phyloP scores from a whole-genome alignment of 2,888 invertebrate genomes.

The Boloria selene region DNA sequence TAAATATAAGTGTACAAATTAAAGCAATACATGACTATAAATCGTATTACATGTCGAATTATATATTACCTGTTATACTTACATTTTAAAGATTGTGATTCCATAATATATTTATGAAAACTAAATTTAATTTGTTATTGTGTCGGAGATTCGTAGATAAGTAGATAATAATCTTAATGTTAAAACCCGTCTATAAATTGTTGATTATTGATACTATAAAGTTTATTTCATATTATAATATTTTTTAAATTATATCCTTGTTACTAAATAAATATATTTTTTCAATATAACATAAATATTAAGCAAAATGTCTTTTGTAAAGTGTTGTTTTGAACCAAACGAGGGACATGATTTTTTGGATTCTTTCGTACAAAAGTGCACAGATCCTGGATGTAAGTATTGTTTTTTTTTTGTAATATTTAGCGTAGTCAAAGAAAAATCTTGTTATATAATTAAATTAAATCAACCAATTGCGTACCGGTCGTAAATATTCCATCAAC shows the following conservation, averaged over 20 bases:
- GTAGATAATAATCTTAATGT: slow-evolving; percentile 22
- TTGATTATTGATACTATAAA: slow-evolving; percentile 17
- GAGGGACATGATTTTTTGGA: slow-evolving; percentile 89
- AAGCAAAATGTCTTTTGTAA: slow-evolving; percentile 85
- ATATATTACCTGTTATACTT: slow-evolving; percentile 25
- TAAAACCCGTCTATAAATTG: slow-evolving; percentile 9
- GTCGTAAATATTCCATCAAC: slow-evolving; percentile 9
- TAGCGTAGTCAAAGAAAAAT: background rate
- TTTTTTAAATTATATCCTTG: slow-evolving; percentile 21
- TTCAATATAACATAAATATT: slow-evolving; percentile 11
- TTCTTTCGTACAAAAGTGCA: slow-evolving; percentile 89
- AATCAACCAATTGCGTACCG: slow-evolving; percentile 10
- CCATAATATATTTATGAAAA: slow-evolving; percentile 33
- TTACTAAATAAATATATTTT: slow-evolving; percentile 18
- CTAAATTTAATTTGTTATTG: slow-evolving; percentile 24
- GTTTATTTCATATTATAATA: slow-evolving; percentile 27
- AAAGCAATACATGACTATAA: slow-evolving; percentile 34
- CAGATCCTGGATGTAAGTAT: slow-evolving; percentile 91
- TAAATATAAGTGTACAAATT: slow-evolving; percentile 35
- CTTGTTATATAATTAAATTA: slow-evolving; percentile 30
- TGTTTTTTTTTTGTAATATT: slow-evolving; percentile 24
- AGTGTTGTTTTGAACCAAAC: slow-evolving; percentile 90
- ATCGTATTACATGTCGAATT: slow-evolving; percentile 28
- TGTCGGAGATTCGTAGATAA: slow-evolving; percentile 6
- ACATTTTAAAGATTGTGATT: slow-evolving; percentile 21